Base-by-base conservation (phyloP, 2,797 vertebrate species). In the Myioborus miniatus region DNA sequence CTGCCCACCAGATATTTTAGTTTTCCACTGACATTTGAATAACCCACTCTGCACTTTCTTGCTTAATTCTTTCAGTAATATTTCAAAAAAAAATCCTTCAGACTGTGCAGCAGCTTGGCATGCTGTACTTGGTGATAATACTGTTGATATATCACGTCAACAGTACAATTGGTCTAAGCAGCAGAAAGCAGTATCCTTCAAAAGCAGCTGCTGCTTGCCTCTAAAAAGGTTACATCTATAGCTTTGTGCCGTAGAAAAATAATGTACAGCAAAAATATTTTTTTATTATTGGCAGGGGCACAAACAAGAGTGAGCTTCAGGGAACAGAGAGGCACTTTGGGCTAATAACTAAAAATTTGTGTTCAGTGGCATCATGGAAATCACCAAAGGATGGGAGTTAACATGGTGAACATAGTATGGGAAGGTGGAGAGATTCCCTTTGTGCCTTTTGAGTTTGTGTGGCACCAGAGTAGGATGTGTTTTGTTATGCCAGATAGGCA, bases 91-190 rank as follows among this genome's bases (percentile, higher is more conserved):
- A 43, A 63, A 36, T 55, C 37, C n/a, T 83, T 27, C 27, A 32
- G 12, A 15, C 12, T 56, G 6, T 70, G 30, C 50, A 81, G 76
- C 34, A 24, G 26, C 34, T 76, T 56, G 49, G 37, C 67, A 47
- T 69, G 64, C 59, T 55, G 56, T 0, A 0, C 50, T 50, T 12
- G 0, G 39, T 47, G 52, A 20, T 56, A 32, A 49, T 36, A 11
- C 18, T 58, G 32, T 53, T 47, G 29, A 6, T 59, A n/a, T 0
- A 0, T 64, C 3, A 3, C 9, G 36, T 55, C 26, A 7, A 37
- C 37, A 37, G 37, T 37, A 37, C 37, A 37, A 50, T 84, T 60
- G 65, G 43, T 34, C 59, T 52, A 71, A 87, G 43, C 27, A 58
- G 46, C 78, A 71, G 59, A 88, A 74, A 91, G 10, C 37, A n/a